Evolutionary conservation across 2,888 invertebrate species (phyloP), one percentile per base, ranked within the genome.

Genomic region (Leptarthrus brevirostris): DNA sequence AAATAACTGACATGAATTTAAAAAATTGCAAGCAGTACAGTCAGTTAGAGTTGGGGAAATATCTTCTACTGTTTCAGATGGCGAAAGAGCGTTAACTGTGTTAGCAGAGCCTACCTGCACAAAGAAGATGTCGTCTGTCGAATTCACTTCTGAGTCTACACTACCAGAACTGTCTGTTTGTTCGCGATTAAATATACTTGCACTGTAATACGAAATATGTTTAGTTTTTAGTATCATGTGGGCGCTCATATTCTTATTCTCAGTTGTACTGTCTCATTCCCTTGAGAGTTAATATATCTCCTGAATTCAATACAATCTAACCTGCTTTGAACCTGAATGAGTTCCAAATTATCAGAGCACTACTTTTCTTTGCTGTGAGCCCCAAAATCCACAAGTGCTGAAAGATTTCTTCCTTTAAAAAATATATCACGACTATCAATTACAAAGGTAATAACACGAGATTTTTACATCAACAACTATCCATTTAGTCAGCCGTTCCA

Each of bases 181-280:
- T 49, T 76, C 36, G 1, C 44, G 44, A 56, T 61, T 26, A 20
- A 20, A 52, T 10, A 61, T 24, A 18, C 36, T 30, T 24, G 40
- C 47, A 54, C 20, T 53, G n/a, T 36, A 58, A 22, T 34, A 66
- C 30, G 26, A 69, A 49, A 12, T 61, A 14, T 56, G 70, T 34
- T 49, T 44, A 24, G 47, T 47, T n/a, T 16, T 36, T 36, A 20
- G 3, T 16, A 36, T 34, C 12, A 58, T 34, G 1, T 3, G 16
- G 8, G 34, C 18, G 20, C 20, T 36, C 34, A n/a, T n/a, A n/a
- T 44, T 24, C 40, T 79, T 77, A 52, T 77, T 78, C 56, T 78
- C 79, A 1, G 80, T 80, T 74, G 80, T 79, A 75, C 80, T 80
- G 56, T 79, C 79, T 69, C 80, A 80, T 76, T 80, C 80, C 3